These are phyloP conservation scores for Ips typographus DNA, from an alignment of 1,140 invertebrate species.

Conservation along the genomic window DNA sequence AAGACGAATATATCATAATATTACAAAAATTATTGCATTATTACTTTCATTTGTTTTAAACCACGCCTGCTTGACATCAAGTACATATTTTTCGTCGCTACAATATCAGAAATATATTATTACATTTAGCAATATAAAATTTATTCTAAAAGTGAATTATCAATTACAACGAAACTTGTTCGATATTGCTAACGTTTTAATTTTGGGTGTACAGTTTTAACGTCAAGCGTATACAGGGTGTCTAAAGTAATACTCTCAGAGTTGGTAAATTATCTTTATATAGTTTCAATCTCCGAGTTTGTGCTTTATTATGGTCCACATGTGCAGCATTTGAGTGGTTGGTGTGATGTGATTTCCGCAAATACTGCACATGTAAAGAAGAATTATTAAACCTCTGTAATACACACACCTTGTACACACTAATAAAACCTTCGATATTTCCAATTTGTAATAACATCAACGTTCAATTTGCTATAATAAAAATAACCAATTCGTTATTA, in stretches of 20 bases:
- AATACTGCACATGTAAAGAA: too few relatives aligned
- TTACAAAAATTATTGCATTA: slow-evolving; percentile 33
- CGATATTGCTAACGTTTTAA: not conserved
- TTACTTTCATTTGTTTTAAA: slow-evolving; percentile 5
- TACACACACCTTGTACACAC: too few relatives aligned
- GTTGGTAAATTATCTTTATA: too few relatives aligned
- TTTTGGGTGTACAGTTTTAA: not conserved
- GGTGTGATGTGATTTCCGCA: too few relatives aligned
- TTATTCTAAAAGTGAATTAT: not conserved
- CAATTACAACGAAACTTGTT: not conserved
- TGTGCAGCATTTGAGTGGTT: too few relatives aligned
- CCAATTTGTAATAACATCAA: not conserved
- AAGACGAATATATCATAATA: slow-evolving; percentile 3
- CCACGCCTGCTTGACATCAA: not conserved
- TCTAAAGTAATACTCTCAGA: too few relatives aligned
- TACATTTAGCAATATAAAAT: not conserved
- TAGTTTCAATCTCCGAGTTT: too few relatives aligned
- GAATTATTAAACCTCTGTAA: too few relatives aligned
- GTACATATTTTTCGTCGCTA: not conserved
- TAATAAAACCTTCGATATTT: too few relatives aligned
- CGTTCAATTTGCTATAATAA: not conserved
- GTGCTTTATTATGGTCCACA: too few relatives aligned
- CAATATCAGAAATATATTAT: not conserved
- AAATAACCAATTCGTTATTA: not conserved
- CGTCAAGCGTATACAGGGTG: too few relatives aligned